These are phyloP conservation scores for Dendronephthya gigantea DNA, from an alignment of 64 coral and sea anemone species.

Conservation along the genomic window DNA sequence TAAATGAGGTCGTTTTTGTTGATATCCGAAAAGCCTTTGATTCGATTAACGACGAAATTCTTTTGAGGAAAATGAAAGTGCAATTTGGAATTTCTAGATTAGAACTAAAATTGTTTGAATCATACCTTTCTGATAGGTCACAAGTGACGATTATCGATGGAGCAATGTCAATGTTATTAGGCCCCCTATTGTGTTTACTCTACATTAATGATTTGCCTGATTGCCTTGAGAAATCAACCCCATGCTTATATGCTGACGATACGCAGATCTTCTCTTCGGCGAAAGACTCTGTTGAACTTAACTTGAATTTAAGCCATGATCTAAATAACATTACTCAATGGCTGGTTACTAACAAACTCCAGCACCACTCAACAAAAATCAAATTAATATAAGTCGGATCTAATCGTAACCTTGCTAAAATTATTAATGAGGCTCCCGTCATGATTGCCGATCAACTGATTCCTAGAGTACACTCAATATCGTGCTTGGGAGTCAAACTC, in stretches of 20 bases:
- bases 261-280: background rate
- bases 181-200: background rate
- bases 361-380: background rate
- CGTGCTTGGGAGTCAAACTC: background rate
- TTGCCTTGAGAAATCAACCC: background rate
- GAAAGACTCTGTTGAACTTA: background rate
- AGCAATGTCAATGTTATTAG: background rate
- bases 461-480: background rate
- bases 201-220: slow-evolving; percentile 9
- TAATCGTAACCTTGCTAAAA: background rate
- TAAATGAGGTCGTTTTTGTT: background rate
- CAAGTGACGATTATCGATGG: background rate
- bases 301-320: background rate
- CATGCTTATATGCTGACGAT: background rate
- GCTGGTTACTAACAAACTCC: background rate
- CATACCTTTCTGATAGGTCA: background rate
- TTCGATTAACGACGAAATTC: background rate
- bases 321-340: background rate
- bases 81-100: background rate
- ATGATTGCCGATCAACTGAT: background rate
- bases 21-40: background rate
- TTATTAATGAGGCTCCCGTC: background rate
- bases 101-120: background rate
- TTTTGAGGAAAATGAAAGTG: background rate
- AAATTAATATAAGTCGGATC: background rate